A percentile compares a stretch with the other conserved stretches of the same genome.
Evolutionary conservation across 2,113 vertebrate genomes (phyloP).

Genomic region (Onychostruthus taczanowskii): DNA sequence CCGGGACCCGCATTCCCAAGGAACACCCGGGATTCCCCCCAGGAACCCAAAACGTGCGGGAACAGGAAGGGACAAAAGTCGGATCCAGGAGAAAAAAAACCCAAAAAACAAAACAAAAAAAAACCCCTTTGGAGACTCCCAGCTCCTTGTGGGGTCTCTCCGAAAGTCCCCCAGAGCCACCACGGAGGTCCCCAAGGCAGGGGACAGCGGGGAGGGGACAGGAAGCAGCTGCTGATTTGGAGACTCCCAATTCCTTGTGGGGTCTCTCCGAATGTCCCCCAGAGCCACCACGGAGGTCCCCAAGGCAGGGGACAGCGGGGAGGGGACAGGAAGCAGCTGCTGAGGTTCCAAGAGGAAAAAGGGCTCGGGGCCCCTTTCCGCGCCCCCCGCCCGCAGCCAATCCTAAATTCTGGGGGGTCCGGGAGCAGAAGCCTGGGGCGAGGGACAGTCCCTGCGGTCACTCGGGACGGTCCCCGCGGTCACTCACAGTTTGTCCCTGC

Average conservation of each 20-base stretch:
- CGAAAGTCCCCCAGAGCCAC: neutral
- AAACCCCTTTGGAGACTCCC: neutral
- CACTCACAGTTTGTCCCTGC: constrained; percentile 95
- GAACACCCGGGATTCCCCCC: neutral
- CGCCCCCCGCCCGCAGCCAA: constrained; percentile 66
- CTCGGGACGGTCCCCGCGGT: constrained; percentile 76
- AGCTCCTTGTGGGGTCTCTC: neutral
- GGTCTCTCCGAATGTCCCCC: neutral
- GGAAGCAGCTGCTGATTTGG: neutral
- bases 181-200: neutral
- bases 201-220: neutral
- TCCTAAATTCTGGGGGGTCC: constrained; percentile 68
- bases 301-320: neutral
- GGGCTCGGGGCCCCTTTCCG: neutral
- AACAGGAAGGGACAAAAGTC: neutral
- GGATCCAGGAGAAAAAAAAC: neutral
- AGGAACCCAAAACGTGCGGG: neutral
- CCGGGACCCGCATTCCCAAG: neutral
- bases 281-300: neutral
- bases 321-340: neutral
- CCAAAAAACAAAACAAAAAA: neutral
- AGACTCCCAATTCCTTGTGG: neutral
- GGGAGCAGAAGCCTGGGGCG: neutral
- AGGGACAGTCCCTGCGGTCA: constrained; percentile 61
- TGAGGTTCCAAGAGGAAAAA: constrained; percentile 19